Conservation (phyloP, 2,797 vertebrate species). For the Apogon hyalosoma region DNA sequence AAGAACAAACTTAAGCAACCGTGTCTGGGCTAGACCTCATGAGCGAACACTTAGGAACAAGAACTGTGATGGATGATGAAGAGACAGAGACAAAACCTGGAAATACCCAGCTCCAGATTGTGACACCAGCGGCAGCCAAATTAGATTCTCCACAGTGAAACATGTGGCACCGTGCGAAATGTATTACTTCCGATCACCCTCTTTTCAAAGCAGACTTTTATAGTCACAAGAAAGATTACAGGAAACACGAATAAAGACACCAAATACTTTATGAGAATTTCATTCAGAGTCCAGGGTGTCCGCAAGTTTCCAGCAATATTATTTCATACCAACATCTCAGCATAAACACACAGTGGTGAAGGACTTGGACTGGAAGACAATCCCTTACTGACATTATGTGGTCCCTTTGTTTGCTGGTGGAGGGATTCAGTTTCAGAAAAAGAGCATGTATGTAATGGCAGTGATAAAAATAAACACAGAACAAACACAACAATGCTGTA, state of each 20-base stretch:
- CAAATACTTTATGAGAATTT: conserved; percentile 4
- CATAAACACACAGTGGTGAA: conserved; percentile 42
- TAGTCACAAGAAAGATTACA: conserved; percentile 5
- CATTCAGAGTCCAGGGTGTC: conserved; percentile 1
- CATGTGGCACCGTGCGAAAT: conserved; percentile 2
- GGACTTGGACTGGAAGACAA: conserved; percentile 49
- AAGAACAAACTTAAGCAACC: conserved; percentile 52
- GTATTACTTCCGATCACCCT: conserved; percentile 19
- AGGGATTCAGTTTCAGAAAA: conserved; percentile 64
- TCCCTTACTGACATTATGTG: conserved; percentile 62
- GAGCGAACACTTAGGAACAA: conserved; percentile 12
- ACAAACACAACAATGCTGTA: conserved; percentile 28
- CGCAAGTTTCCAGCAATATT: conserved; percentile 36
- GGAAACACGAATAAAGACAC: conserved; percentile 5
- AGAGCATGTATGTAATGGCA: conserved; percentile 49
- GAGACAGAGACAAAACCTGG: conserved; percentile 28
- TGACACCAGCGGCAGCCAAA: neutral
- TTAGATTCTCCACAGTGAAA: neutral
- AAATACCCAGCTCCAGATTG: conserved; percentile 28
- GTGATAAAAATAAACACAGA: conserved; percentile 61
- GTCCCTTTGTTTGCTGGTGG: conserved; percentile 61
- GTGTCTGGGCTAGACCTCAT: conserved; percentile 53
- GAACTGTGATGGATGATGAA: conserved; percentile 25
- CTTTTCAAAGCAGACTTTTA: neutral
- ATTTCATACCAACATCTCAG: conserved; percentile 34